These are phyloP conservation scores for Campylomormyrus tamandua DNA, from an alignment of 2,113 vertebrate genomes.

Conservation along the genomic window DNA sequence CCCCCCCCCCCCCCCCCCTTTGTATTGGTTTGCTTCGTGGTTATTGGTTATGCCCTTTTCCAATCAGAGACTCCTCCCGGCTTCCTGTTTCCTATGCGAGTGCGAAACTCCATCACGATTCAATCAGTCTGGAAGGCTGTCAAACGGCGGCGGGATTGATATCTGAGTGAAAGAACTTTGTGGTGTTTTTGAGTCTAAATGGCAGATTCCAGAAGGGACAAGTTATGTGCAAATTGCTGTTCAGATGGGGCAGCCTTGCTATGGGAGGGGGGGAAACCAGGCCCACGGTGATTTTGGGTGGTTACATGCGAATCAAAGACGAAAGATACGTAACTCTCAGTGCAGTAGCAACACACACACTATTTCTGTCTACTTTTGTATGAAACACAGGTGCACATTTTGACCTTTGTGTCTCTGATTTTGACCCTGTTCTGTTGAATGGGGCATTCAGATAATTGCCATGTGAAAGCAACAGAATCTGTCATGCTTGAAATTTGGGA, in stretches of 20 bases:
- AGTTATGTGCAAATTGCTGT: neutral
- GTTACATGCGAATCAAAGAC: neutral
- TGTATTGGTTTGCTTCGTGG: neutral
- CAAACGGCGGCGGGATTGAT: neutral
- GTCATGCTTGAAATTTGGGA: neutral
- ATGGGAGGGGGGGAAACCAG: neutral
- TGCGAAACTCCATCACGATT: neutral
- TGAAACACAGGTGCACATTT: neutral
- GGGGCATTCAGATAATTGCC: neutral
- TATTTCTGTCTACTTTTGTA: neutral
- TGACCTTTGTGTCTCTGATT: neutral
- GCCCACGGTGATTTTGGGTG: neutral
- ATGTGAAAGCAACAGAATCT: neutral
- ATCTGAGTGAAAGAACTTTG: neutral
- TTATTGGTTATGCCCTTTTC: neutral
- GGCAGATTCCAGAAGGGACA: neutral
- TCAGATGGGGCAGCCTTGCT: neutral
- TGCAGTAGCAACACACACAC: neutral
- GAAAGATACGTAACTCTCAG: neutral
- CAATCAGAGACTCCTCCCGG: neutral
- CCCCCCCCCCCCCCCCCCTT: neutral
- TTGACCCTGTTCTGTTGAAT: neutral
- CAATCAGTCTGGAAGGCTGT: neutral
- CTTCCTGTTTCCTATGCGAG: neutral
- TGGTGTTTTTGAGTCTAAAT: neutral